A percentile compares a stretch with the other conserved stretches of the same genome.
These are phyloP conservation scores for Pseudopodoces humilis DNA, from an alignment of 2,113 vertebrate genomes.

Conservation along the genomic window DNA sequence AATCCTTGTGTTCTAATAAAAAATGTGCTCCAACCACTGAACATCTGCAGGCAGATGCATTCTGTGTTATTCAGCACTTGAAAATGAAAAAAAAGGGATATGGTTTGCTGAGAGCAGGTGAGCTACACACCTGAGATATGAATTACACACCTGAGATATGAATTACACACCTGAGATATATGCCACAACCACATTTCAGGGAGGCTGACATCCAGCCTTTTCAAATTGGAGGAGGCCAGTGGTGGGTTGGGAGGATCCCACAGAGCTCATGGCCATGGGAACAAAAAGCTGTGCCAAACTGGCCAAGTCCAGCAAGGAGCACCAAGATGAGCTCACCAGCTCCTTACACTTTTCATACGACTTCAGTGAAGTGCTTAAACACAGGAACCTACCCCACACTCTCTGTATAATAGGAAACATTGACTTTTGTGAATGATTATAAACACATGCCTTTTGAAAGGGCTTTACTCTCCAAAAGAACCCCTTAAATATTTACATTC, in stretches of 20 bases:
- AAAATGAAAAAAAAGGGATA: background rate
- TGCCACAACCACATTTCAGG: background rate
- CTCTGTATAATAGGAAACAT: slow-evolving; percentile 21
- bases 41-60: background rate
- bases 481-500: slow-evolving; percentile 64
- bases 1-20: background rate
- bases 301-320: background rate
- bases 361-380: background rate
- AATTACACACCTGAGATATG: background rate
- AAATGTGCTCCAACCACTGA: background rate
- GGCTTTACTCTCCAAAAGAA: slow-evolving; percentile 26
- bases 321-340: background rate
- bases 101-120: background rate
- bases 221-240: background rate
- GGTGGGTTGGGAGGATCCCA: background rate
- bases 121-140: background rate
- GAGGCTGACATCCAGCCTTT: background rate
- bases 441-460: slow-evolving; percentile 65
- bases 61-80: background rate
- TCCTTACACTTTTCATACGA: background rate
- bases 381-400: background rate
- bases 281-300: background rate
- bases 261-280: background rate
- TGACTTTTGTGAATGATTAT: slow-evolving; percentile 46
- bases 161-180: background rate